phyloP scores from a whole-genome alignment of 2,113 vertebrate genomes.

The Ceuthmochares aereus region DNA sequence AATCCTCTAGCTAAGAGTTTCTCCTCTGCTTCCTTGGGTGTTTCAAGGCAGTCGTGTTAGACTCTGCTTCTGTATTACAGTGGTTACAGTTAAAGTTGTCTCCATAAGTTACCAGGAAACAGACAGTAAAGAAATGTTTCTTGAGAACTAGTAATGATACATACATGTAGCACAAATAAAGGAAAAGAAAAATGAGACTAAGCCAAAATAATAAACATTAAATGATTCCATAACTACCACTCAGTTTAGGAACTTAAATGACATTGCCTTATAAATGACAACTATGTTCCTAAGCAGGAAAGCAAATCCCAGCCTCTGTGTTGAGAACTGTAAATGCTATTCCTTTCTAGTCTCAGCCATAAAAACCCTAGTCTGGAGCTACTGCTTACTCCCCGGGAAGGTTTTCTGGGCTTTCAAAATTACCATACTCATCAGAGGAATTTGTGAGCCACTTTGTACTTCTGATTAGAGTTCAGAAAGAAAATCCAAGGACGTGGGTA shows the following conservation, averaged over 20 bases:
- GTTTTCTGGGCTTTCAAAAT: neutral
- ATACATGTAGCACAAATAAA: neutral
- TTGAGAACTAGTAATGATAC: neutral
- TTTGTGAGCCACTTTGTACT: neutral
- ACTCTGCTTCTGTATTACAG: neutral
- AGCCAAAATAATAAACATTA: neutral
- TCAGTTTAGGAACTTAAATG: neutral
- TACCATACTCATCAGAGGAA: neutral
- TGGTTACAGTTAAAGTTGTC: neutral
- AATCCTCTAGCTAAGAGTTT: neutral
- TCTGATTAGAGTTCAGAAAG: conserved; percentile 22
- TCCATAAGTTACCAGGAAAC: neutral
- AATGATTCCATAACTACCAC: neutral
- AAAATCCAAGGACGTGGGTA: conserved; percentile 36
- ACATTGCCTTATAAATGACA: neutral
- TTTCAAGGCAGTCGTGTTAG: neutral
- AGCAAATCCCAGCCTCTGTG: neutral
- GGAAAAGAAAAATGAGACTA: neutral
- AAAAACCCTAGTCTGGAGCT: neutral
- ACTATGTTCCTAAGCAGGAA: neutral
- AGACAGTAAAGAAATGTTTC: conserved; percentile 11
- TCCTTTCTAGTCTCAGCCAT: neutral
- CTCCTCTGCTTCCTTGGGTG: fast-evolving
- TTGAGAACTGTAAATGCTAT: neutral
- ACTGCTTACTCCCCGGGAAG: neutral